These are phyloP conservation scores for Indicator maculatus DNA, from an alignment of 2,113 vertebrate genomes.

Conservation along the genomic window DNA sequence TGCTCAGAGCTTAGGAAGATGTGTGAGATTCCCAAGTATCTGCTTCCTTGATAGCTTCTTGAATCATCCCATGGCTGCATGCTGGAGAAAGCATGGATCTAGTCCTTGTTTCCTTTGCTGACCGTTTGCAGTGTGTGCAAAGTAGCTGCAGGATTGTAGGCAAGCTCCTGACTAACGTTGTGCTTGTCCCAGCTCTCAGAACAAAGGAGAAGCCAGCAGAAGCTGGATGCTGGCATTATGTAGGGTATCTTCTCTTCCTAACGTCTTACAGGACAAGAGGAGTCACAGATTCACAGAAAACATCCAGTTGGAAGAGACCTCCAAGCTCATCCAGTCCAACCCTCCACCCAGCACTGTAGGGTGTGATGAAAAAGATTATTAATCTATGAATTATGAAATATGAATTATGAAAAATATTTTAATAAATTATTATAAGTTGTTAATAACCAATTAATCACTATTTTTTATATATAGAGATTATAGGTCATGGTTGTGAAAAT, in stretches of 20 bases:
- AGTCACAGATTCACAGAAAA: too few relatives aligned
- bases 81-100: not conserved
- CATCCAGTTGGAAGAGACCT: too few relatives aligned
- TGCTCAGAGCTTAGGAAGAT: not conserved
- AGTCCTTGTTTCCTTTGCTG: not conserved
- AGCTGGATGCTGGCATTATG: not conserved
- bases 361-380: too few relatives aligned
- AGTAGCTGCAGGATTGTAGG: not conserved
- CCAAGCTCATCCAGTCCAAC: too few relatives aligned
- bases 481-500: too few relatives aligned
- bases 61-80: not conserved
- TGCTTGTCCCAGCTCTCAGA: not conserved
- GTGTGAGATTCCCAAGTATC: not conserved
- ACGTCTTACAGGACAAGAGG: not conserved
- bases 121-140: not conserved
- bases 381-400: too few relatives aligned
- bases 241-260: fast-evolving
- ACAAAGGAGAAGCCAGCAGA: not conserved
- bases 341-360: too few relatives aligned
- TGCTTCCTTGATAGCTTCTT: not conserved
- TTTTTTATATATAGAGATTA: too few relatives aligned
- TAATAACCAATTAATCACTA: too few relatives aligned
- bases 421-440: too few relatives aligned
- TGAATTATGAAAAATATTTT: too few relatives aligned
- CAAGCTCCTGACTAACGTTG: not conserved